Evolutionary conservation across 2,797 vertebrate genomes (phyloP).

Genomic region (Peromyscus attwateri): DNA sequence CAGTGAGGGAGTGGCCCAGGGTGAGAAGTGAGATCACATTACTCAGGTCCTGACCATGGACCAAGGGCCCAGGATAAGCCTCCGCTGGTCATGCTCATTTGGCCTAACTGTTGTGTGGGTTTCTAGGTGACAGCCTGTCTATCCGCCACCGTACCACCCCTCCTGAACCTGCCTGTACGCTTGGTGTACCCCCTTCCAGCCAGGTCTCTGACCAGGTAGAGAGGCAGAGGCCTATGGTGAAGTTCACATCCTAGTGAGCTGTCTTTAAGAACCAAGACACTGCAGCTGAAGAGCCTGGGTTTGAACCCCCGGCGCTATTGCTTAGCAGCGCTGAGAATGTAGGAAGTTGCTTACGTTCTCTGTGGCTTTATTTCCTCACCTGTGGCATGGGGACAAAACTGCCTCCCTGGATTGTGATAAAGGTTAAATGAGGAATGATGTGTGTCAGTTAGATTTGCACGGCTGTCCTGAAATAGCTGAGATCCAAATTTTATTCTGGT

Average conservation of each 20-base stretch:
- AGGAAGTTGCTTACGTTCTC: background rate
- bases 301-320: background rate
- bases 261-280: background rate
- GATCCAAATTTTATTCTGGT: background rate
- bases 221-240: background rate
- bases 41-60: background rate
- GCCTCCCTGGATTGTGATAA: background rate
- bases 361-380: slow-evolving; percentile 9
- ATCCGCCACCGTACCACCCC: background rate
- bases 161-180: background rate
- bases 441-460: background rate
- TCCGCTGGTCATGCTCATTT: background rate
- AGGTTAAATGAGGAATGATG: background rate
- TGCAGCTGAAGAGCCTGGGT: background rate
- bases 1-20: background rate
- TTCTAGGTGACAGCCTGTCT: background rate
- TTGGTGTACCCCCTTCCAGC: background rate
- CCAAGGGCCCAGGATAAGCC: background rate
- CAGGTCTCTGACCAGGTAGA: background rate
- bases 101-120: background rate
- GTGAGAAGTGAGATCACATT: background rate
- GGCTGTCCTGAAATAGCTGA: background rate
- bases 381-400: background rate
- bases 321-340: background rate
- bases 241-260: background rate